phyloP scores from a whole-genome alignment of 2,797 vertebrate species.

The Semaprochilodus insignis region DNA sequence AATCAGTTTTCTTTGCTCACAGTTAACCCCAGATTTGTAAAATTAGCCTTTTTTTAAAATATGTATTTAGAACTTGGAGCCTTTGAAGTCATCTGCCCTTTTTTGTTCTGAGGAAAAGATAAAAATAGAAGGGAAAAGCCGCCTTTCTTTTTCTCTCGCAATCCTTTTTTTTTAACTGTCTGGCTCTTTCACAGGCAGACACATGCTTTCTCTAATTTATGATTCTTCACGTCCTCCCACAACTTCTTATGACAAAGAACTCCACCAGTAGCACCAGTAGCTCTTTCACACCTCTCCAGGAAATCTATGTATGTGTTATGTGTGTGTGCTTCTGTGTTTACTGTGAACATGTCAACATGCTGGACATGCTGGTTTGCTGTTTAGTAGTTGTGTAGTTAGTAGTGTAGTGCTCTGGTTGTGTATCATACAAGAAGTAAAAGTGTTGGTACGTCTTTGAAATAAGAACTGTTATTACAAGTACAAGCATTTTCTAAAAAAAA shows the following conservation, averaged over 20 bases:
- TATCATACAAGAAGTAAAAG: not conserved
- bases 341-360: not conserved
- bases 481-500: too few species aligned
- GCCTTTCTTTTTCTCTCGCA: slow-evolving; percentile 1
- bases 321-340: slow-evolving; percentile 13
- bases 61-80: slow-evolving; percentile 15
- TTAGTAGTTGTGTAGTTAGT: too few species aligned
- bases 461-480: too few species aligned
- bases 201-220: slow-evolving; percentile 61
- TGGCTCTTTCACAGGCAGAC: slow-evolving; percentile 42
- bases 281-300: slow-evolving; percentile 14
- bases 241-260: slow-evolving; percentile 32
- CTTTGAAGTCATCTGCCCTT: slow-evolving; percentile 46
- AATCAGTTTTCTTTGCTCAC: not conserved
- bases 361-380: not conserved
- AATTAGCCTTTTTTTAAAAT: not conserved
- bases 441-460: too few species aligned
- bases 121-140: slow-evolving; percentile 46
- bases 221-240: slow-evolving; percentile 18
- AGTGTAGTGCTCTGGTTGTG: not conserved
- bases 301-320: slow-evolving; percentile 5
- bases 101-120: slow-evolving; percentile 45
- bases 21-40: not conserved
- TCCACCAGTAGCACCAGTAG: slow-evolving; percentile 42
- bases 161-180: not conserved